These are phyloP conservation scores for Microtus montanus DNA, from an alignment of 2,113 vertebrate species.

Conservation along the genomic window DNA sequence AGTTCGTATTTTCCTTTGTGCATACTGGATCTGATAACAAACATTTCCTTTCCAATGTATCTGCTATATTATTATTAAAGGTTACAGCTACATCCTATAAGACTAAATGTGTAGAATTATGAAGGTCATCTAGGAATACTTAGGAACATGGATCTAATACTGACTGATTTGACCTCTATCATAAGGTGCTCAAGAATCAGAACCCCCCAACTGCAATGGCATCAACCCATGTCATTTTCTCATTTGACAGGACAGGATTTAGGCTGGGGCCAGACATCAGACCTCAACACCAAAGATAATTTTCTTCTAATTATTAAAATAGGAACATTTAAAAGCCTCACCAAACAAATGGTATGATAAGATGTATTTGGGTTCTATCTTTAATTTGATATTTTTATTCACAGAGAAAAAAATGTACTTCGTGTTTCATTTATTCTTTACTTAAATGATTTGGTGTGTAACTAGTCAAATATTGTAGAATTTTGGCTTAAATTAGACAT, in stretches of 20 bases:
- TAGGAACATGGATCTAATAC: background rate
- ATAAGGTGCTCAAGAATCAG: background rate
- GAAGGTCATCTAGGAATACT: background rate
- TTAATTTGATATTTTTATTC: conserved; percentile 38
- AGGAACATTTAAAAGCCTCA: conserved; percentile 49
- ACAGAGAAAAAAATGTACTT: background rate
- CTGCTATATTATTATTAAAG: background rate
- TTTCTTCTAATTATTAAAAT: conserved; percentile 26
- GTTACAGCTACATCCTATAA: background rate
- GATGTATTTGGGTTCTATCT: background rate
- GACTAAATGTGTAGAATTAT: background rate
- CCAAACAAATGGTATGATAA: background rate
- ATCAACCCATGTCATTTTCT: background rate
- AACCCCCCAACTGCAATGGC: background rate
- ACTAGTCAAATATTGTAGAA: background rate
- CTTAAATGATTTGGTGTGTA: background rate
- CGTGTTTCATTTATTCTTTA: conserved; percentile 17
- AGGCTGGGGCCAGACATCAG: background rate
- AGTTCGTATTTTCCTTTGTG: background rate
- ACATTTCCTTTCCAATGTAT: background rate
- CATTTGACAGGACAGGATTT: background rate
- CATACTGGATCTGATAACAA: background rate
- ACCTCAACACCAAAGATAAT: background rate
- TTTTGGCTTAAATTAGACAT: conserved; percentile 16
- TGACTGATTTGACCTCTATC: background rate